Conservation (phyloP, 2,797 vertebrate genomes). For the Acanthopagrus latus region DNA sequence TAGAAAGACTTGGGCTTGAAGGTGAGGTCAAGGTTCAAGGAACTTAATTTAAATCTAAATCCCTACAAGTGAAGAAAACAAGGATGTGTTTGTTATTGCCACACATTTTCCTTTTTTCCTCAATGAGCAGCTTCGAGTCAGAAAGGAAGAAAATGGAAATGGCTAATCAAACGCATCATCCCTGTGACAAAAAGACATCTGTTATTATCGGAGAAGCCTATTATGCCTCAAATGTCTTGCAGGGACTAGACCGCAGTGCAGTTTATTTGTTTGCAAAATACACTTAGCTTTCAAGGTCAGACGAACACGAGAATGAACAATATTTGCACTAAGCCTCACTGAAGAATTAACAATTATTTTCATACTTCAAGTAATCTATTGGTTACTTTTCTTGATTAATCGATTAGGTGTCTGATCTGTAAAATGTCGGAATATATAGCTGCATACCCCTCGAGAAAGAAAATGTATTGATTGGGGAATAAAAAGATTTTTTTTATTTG, state of each 20-base stretch:
- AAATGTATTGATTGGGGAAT: too few species aligned
- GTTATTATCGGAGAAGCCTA: slow-evolving; percentile 29
- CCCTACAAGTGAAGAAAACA: too few species aligned
- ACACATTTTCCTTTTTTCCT: slow-evolving; percentile 34
- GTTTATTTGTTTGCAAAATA: slow-evolving; percentile 7
- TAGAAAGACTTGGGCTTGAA: too few species aligned
- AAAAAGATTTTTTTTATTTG: too few species aligned
- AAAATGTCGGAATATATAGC: too few species aligned
- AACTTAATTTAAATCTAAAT: too few species aligned
- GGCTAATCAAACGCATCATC: slow-evolving; percentile 58
- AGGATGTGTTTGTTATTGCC: not conserved
- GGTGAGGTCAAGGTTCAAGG: too few species aligned
- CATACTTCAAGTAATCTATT: not conserved
- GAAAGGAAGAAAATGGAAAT: slow-evolving; percentile 41
- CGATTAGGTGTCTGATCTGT: too few species aligned
- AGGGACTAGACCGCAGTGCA: not conserved
- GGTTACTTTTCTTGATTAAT: too few species aligned
- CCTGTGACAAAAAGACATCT: slow-evolving; percentile 46
- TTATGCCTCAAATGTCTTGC: not conserved
- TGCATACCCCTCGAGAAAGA: too few species aligned
- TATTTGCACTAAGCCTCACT: not conserved
- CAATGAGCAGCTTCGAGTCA: slow-evolving; percentile 30
- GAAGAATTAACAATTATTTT: not conserved
- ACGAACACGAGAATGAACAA: slow-evolving; percentile 1
- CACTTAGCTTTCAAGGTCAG: slow-evolving; percentile 34